Evolutionary conservation across 2,888 invertebrate species (phyloP).

Genomic region (Tetropium fuscum): DNA sequence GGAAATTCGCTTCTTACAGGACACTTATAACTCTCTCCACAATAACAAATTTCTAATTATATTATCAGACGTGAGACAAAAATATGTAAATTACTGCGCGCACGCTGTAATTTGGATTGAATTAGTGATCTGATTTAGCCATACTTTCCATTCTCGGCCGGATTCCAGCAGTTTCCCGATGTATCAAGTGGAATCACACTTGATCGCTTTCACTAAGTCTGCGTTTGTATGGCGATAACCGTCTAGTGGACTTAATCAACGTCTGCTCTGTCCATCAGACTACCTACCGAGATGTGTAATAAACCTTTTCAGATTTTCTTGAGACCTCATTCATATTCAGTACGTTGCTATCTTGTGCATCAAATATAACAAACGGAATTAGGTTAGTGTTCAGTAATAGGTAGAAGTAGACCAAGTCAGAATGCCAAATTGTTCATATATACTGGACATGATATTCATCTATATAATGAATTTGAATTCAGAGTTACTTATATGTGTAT

Average conservation of each 20-base stretch:
- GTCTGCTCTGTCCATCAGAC: background rate
- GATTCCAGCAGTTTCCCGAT: slow-evolving; percentile 30
- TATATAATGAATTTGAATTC: too few species aligned
- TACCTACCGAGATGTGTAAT: too few species aligned
- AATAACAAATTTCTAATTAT: slow-evolving; percentile 27
- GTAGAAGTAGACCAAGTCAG: too few species aligned
- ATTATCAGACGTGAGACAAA: slow-evolving; percentile 14
- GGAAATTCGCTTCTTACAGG: slow-evolving; percentile 5
- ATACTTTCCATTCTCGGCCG: slow-evolving; percentile 54
- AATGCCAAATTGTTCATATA: too few species aligned
- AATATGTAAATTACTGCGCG: slow-evolving; percentile 16
- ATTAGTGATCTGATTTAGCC: slow-evolving; percentile 46
- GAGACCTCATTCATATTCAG: too few species aligned
- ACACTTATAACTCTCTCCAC: slow-evolving; percentile 15
- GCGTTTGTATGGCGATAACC: slow-evolving; percentile 29
- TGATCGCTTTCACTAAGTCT: slow-evolving; percentile 30
- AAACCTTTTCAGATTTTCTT: too few species aligned
- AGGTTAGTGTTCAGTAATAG: too few species aligned
- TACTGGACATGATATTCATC: too few species aligned
- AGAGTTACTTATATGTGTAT: too few species aligned
- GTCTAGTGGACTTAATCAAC: slow-evolving; percentile 18
- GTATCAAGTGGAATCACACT: slow-evolving; percentile 15
- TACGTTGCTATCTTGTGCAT: too few species aligned
- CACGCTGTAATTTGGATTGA: slow-evolving; percentile 22
- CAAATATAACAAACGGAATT: too few species aligned